A percentile compares a stretch with the other conserved stretches of the same genome.
Conservation (phyloP, 2,113 vertebrate species). For the Cavia aperea region DNA sequence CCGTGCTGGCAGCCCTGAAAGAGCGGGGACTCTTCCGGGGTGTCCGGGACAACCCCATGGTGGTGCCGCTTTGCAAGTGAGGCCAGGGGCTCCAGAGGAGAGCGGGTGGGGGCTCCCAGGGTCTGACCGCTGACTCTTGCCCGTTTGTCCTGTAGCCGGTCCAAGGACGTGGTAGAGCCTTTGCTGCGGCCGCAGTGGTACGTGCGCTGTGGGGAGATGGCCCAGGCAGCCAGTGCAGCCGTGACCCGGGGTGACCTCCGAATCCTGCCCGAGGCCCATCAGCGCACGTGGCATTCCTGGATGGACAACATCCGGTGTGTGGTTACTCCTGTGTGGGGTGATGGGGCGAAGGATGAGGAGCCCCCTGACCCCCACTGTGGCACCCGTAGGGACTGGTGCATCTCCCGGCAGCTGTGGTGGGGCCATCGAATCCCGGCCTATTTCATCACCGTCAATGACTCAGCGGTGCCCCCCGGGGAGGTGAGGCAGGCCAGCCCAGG, state of each 20-base stretch:
- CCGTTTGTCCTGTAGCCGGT: conserved; percentile 75
- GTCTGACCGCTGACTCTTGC: not conserved
- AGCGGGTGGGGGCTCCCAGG: rapidly evolving
- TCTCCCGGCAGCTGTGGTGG: conserved; percentile 95
- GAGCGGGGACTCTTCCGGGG: conserved; percentile 84
- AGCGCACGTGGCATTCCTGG: conserved; percentile 90
- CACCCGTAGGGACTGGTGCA: conserved; percentile 82
- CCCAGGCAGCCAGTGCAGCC: conserved; percentile 82
- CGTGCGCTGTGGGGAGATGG: conserved; percentile 86
- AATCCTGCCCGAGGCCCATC: conserved; percentile 87
- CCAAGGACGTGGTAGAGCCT: conserved; percentile 92
- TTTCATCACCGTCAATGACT: conserved; percentile 82
- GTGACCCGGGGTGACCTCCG: conserved; percentile 84
- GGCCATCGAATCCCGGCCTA: conserved; percentile 92
- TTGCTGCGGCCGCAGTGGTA: conserved; percentile 93
- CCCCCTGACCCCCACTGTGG: not conserved
- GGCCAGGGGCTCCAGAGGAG: not conserved
- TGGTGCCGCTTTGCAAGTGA: conserved; percentile 92
- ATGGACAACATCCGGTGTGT: conserved; percentile 90
- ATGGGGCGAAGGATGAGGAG: not conserved
- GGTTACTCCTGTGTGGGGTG: rapidly evolving
- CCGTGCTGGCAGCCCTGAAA: conserved; percentile 84
- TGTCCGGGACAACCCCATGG: conserved; percentile 92
- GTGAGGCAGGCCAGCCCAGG: conserved; percentile 63
- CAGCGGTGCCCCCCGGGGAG: conserved; percentile 82